Base-by-base conservation (phyloP, 2,113 vertebrate species). In the Cyrtonyx montezumae region DNA sequence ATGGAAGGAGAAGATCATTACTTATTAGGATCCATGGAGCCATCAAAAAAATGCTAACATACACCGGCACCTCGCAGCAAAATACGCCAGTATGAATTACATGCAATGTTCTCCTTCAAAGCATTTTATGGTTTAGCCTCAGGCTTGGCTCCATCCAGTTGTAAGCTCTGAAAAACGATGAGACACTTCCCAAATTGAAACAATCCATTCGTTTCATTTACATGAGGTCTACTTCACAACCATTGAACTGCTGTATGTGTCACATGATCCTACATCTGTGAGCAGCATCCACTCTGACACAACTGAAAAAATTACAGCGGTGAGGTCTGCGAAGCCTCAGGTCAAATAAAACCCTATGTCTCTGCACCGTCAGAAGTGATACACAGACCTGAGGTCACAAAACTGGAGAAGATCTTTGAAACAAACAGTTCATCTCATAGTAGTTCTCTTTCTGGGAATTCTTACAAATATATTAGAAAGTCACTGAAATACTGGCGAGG, bases 101-200 rank as follows among this genome's bases (percentile, higher is more conserved):
- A 6, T 22, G 17, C 43, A 22, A 3, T 0, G 6, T 25, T 80
- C 73, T 84, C 69, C 76, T 90, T 80, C 51, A 71, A 88, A 94
- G 93, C 56, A 43, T 56, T 94, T 89, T 30, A 75, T 28, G 11
- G 3, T 34, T 53, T 70, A 68, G 89, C 91, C 95, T 83, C 68
- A 26, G 95, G 94, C 79, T 90, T 8, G 0, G 68, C 68, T 94
- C 65, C 87, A 91, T 88, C 75, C 87, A 56, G 85, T 86, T 84
- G 69, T 19, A 61, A 85, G 80, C 85, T 75, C 70, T 94, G 56
- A 65, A 25, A 79, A 92, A 59, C 0, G 1, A 84, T 81, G 90
- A 85, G 90, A 92, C 68, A 84, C 77, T 94, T 90, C 58, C 53
- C 23, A 75, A 90, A 95, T 62, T 88, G 91, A 89, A 95, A 95